Conservation (phyloP, 2,888 invertebrate species). For the Thymelicus acteon region DNA sequence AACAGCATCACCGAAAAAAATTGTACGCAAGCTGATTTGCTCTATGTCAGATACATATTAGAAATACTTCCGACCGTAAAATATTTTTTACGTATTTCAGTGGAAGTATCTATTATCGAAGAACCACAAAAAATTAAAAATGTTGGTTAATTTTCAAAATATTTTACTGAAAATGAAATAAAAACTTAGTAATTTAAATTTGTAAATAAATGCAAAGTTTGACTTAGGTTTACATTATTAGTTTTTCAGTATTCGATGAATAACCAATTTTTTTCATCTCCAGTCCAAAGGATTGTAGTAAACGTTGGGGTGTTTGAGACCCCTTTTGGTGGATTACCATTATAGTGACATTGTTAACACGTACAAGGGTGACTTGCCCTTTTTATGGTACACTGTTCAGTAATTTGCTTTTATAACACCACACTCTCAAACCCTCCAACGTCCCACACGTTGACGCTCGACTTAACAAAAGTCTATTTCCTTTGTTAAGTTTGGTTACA, state of each 20-base stretch:
- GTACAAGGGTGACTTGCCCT: constrained; percentile 34
- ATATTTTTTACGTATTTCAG: no score
- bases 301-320: constrained; percentile 10
- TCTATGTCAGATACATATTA: no score
- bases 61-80: no score
- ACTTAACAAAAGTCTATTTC: neutral
- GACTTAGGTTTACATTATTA: neutral
- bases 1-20: no score
- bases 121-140: no score
- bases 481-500: neutral
- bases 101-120: no score
- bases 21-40: no score
- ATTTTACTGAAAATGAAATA: no score
- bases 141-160: no score
- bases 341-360: constrained; percentile 58
- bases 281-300: constrained; percentile 9
- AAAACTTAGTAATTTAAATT: no score
- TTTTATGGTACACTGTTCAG: constrained; percentile 30
- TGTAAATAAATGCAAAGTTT: no score
- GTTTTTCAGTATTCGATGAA: neutral
- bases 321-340: constrained; percentile 58
- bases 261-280: neutral
- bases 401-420: constrained; percentile 12
- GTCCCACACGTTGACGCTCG: neutral
- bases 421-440: neutral